A percentile compares a stretch with the other conserved stretches of the same genome.
Conservation (phyloP, 2,888 invertebrate species). For the Cyrtodaria siliqua region DNA sequence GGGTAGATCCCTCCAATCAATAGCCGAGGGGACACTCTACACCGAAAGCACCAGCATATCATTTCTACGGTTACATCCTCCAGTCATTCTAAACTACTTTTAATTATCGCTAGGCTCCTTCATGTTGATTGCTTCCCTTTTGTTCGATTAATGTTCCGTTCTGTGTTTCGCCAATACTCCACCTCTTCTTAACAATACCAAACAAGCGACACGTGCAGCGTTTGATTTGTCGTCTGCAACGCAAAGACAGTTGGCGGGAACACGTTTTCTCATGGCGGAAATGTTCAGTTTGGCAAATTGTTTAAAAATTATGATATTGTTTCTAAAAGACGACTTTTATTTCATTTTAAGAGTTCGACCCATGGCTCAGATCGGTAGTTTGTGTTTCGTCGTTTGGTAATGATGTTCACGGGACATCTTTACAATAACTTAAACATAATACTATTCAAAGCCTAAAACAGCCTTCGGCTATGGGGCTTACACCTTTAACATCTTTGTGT, state of each 20-base stretch:
- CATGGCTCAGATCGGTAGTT: constrained; percentile 12
- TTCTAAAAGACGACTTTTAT: constrained; percentile 9
- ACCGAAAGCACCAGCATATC: constrained; percentile 8
- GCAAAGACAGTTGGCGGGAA: too few species aligned
- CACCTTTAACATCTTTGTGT: too few species aligned
- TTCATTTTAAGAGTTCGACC: constrained; percentile 16
- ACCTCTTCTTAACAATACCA: constrained; percentile 4
- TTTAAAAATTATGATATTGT: constrained; percentile 2
- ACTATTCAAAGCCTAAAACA: too few species aligned
- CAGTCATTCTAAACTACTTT: constrained; percentile 20
- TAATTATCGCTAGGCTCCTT: constrained; percentile 37
- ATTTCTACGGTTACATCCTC: background rate
- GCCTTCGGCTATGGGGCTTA: too few species aligned
- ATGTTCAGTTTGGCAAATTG: constrained; percentile 1
- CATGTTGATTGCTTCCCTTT: constrained; percentile 41
- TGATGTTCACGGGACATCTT: constrained; percentile 6
- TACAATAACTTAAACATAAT: too few species aligned
- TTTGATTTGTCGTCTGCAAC: background rate
- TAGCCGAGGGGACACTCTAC: background rate
- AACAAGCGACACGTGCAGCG: constrained; percentile 2
- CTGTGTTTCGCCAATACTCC: constrained; percentile 11
- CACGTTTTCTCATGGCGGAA: background rate
- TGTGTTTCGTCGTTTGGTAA: constrained; percentile 5
- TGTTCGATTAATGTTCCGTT: constrained; percentile 42
- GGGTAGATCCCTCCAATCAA: too few species aligned